Base-by-base conservation (phyloP, 2,888 invertebrate species). In the Agrypnus murinus region DNA sequence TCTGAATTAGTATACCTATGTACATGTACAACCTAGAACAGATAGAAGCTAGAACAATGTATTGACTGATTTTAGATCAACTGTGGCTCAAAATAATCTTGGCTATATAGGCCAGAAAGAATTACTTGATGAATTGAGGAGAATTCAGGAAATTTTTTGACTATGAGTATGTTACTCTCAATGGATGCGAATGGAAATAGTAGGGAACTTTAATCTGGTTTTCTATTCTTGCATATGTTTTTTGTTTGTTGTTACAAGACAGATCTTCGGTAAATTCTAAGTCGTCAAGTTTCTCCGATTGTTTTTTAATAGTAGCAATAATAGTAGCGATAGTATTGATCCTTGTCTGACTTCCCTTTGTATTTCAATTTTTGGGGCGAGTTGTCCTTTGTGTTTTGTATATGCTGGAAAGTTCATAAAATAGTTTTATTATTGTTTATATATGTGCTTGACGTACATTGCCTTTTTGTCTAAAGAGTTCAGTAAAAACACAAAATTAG, bases 401-500 rank as follows among this genome's bases (percentile, higher is more conserved):
- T n/a, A n/a, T n/a, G n/a, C 40, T 40, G 40, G 8, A n/a, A 3
- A 40, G 40, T 40, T 40, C n/a, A n/a, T 40, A 40, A 40, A 40
- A 40, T 40, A 40, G n/a, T 40, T 40, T 40, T 40, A n/a, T 10
- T 40, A 40, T 40, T 40, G n/a, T 10, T 6, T 40, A 40, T 7
- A n/a, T 40, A 40, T 40, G 8, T 40, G n/a, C n/a, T 7, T 40
- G 40, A 10, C n/a, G n/a, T 40, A 32, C 34, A 32, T 7, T 32
- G 34, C 34, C 34, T 32, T 32, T 8, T n/a, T 40, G 8, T 40
- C 40, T 40, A 40, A 9, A n/a, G n/a, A n/a, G n/a, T n/a, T n/a
- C n/a, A n/a, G n/a, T n/a, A n/a, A n/a, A n/a, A n/a, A n/a, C 34
- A 32, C 34, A 32, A 40, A 40, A 40, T 40, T 40, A 40, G n/a